Conservation (phyloP, 2,797 vertebrate species). For the Chelonia mydas region DNA sequence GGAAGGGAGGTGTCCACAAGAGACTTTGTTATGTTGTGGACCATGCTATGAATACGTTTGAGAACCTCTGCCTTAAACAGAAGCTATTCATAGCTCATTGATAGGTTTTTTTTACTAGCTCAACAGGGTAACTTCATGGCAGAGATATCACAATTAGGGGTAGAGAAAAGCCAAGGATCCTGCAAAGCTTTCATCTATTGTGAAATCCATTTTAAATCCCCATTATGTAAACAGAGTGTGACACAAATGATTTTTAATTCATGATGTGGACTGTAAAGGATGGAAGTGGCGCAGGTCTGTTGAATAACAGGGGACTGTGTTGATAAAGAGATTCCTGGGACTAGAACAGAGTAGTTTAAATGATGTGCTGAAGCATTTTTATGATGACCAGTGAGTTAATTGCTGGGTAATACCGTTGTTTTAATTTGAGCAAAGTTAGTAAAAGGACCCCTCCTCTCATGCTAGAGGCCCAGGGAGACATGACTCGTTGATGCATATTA, state of each 20-base stretch:
- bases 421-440: background rate
- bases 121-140: background rate
- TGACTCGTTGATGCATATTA: background rate
- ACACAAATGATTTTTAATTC: constrained; percentile 47
- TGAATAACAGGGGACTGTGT: background rate
- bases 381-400: background rate
- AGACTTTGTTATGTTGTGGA: background rate
- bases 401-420: background rate
- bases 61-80: rapidly evolving
- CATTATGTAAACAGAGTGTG: background rate
- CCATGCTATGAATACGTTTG: rapidly evolving
- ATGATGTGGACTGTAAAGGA: background rate
- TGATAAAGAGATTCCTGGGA: constrained; percentile 19
- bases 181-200: background rate
- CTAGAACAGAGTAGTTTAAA: background rate
- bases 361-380: background rate
- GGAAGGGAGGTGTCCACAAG: background rate
- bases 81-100: background rate
- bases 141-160: background rate
- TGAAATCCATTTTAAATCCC: background rate
- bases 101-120: background rate
- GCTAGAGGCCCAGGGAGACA: background rate
- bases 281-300: constrained; percentile 18
- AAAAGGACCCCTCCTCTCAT: background rate
- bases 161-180: background rate